Base-by-base conservation (phyloP, 2,113 vertebrate genomes). In the Cyanoramphus novaezelandiae region DNA sequence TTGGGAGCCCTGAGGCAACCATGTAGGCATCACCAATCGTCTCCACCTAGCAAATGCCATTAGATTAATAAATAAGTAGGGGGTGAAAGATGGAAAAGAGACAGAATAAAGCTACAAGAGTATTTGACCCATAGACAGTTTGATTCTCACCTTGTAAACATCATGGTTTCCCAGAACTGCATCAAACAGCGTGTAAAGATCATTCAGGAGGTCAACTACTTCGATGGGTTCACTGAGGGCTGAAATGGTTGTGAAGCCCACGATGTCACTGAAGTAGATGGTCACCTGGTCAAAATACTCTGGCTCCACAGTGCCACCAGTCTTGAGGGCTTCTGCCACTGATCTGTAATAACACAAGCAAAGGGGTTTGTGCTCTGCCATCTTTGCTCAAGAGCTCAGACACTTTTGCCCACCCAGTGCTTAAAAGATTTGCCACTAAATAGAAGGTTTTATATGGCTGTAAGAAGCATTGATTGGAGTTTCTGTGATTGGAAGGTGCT, bases 221-320 rank as follows among this genome's bases (percentile, higher is more conserved):
- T 99, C 99, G 28, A 99, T 99, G 78, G 99, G 99, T 55, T 99
- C 99, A 39, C 99, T 99, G 86, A 99, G 98, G 31, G 99, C 99
- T 16, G 99, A 99, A 97, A 99, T 99, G 64, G 99, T 99, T 4
- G 98, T 99, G 96, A 99, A 99, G 33, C 99, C 98, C 52, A 99
- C 98, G 2, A 99, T 99, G 90, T 99, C 99, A 21, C 98, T 99
- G 97, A 99, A 99, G 97, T 99, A 99, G 97, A 99, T 99, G 10
- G 98, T 99, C 95, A 99, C 99, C 94, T 99, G 98, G 86, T 99
- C 99, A 88, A 99, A 99, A 93, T 99, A 99, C 90, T 99, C 99
- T 0, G 99, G 99, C 93, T 99, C 98, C 55, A 99, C 99, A 1
- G 98, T 98, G 70, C 94, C 98, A 8, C 99, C 99, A 2, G 98